phyloP scores from a whole-genome alignment of 2,888 invertebrate genomes.

The Torymus texanus region DNA sequence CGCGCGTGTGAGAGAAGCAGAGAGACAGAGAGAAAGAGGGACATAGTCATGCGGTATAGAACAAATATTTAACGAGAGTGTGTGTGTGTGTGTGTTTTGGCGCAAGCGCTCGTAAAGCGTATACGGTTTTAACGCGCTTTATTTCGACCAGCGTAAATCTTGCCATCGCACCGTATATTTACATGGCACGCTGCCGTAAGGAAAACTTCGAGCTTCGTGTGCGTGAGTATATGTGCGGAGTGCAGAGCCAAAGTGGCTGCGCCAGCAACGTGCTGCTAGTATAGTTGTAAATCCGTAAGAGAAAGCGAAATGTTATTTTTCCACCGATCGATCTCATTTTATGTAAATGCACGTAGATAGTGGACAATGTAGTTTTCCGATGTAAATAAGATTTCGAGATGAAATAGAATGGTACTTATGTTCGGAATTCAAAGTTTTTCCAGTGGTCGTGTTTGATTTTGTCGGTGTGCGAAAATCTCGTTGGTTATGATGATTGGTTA shows the following conservation, averaged over 20 bases:
- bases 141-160: slow-evolving; percentile 34
- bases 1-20: background rate
- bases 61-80: slow-evolving; percentile 40
- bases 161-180: slow-evolving; percentile 17
- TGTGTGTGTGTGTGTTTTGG: slow-evolving; percentile 11
- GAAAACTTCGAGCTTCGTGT: slow-evolving; percentile 7
- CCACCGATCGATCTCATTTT: slow-evolving; percentile 4
- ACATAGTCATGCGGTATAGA: background rate
- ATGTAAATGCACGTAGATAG: background rate
- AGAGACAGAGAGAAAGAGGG: background rate
- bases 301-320: background rate
- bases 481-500: too few species aligned
- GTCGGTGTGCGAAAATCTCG: too few species aligned
- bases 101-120: slow-evolving; percentile 4
- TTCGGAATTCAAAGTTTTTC: too few species aligned
- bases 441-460: too few species aligned
- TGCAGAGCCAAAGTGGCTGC: background rate
- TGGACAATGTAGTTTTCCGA: too few species aligned
- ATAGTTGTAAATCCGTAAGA: too few species aligned
- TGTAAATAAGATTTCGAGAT: too few species aligned
- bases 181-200: slow-evolving; percentile 14
- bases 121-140: slow-evolving; percentile 14
- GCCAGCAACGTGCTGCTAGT: too few species aligned
- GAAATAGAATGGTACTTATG: too few species aligned
- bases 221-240: background rate